Percentiles rank a stretch among this genome's conserved stretches.
phyloP scores from a whole-genome alignment of 2,113 vertebrate species.

The Lophura nycthemera region DNA sequence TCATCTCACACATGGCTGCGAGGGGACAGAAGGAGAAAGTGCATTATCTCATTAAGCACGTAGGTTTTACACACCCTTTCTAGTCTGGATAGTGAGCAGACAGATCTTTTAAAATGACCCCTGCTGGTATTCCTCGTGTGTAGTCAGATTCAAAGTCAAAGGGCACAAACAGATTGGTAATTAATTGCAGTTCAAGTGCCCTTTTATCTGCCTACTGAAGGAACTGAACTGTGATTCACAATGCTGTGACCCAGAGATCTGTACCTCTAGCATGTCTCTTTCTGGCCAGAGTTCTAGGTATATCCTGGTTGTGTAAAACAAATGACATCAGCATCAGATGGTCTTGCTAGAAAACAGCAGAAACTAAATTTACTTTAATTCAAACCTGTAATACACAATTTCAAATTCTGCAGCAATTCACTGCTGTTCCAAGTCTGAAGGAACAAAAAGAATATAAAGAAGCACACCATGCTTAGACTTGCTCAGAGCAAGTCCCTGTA shows the following conservation, averaged over 20 bases:
- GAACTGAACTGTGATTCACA: neutral
- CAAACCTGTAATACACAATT: neutral
- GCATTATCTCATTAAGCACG: neutral
- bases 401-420: neutral
- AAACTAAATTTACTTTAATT: neutral
- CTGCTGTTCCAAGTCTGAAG: neutral
- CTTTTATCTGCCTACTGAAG: neutral
- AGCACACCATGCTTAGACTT: neutral
- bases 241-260: neutral
- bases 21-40: neutral
- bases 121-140: neutral
- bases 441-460: neutral
- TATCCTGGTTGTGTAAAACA: neutral
- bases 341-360: neutral
- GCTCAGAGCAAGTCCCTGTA: neutral
- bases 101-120: neutral
- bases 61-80: neutral
- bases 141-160: neutral
- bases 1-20: conserved; percentile 99
- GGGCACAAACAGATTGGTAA: neutral
- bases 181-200: neutral
- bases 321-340: neutral
- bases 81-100: neutral
- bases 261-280: neutral
- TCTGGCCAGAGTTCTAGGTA: neutral